Evolutionary conservation across 2,113 vertebrate species (phyloP), one percentile per base, ranked within the genome.

Genomic region (Callocephalon fimbriatum): DNA sequence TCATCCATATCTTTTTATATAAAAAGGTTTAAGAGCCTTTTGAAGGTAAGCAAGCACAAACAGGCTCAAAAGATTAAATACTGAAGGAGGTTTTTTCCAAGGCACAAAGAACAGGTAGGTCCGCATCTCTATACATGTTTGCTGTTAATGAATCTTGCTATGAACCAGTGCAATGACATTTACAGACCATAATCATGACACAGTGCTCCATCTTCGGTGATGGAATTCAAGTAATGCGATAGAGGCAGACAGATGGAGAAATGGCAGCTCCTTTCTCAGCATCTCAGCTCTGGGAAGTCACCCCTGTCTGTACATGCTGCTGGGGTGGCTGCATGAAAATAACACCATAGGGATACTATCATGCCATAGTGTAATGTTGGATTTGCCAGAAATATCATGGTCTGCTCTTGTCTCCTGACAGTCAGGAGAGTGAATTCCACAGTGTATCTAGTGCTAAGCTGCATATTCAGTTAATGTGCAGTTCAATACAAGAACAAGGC

Each of bases 211-310:
- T 58, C 54, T 56, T 77, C 0, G 0, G 54, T 50, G 48, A 22
- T 62, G 47, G 48, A 68, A 76, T 45, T 88, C 56, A 96, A 51
- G 80, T 78, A 81, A 78, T 35, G 47, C 0, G 0, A 38, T 32
- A 51, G 35, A 73, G 66, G 29, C 70, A 87, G 68, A 71, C 73
- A 86, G 88, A 93, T 48, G 79, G 86, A 89, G 80, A 87, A 94
- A 84, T 35, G 76, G 84, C 44, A 94, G 40, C 31, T 87, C 80
- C 58, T 87, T 93, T 85, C 77, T n/a, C 81, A 87, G n/a, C 21
- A 44, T 89, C 56, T 85, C 70, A 61, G 21, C n/a, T 93, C 53
- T 82, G 53, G 47, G n/a, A 85, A 93, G 48, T 75, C 53, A 44
- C 48, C 91, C 53, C 74, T 87, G 44, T 56, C 89, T 89, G 50